phyloP scores from a whole-genome alignment of 2,797 vertebrate species.

The Pampus argenteus region DNA sequence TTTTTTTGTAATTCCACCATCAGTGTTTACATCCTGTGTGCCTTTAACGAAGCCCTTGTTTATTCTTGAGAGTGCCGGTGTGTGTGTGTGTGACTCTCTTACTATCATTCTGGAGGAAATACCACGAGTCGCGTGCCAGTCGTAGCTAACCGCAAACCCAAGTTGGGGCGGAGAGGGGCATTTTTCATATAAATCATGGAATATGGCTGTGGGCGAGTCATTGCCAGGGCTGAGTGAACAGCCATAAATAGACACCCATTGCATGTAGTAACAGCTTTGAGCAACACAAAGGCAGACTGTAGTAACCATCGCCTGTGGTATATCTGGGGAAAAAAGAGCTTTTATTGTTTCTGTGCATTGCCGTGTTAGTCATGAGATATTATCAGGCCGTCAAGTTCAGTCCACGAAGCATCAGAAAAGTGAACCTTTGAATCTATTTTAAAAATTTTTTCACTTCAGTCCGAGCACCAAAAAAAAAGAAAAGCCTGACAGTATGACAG shows the following conservation, averaged over 20 bases:
- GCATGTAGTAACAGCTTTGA: slow-evolving; percentile 75
- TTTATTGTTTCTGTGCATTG: slow-evolving; percentile 53
- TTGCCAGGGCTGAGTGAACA: slow-evolving; percentile 62
- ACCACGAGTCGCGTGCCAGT: slow-evolving; percentile 79
- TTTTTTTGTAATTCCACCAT: slow-evolving; percentile 54
- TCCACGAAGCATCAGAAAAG: slow-evolving; percentile 20
- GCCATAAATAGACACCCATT: slow-evolving; percentile 74
- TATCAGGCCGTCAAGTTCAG: slow-evolving; percentile 43
- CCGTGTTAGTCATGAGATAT: slow-evolving; percentile 60
- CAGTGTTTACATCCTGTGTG: slow-evolving; percentile 70
- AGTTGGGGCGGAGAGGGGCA: slow-evolving; percentile 74
- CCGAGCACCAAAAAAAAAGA: slow-evolving; percentile 10
- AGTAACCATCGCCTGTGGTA: slow-evolving; percentile 56
- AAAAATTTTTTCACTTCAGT: slow-evolving; percentile 32
- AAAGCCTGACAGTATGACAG: slow-evolving; percentile 25
- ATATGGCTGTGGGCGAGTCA: slow-evolving; percentile 72
- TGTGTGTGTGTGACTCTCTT: slow-evolving; percentile 72
- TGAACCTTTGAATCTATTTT: slow-evolving; percentile 17
- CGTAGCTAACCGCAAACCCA: slow-evolving; percentile 75
- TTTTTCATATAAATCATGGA: slow-evolving; percentile 82
- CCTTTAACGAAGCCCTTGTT: slow-evolving; percentile 63
- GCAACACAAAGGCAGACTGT: slow-evolving; percentile 77
- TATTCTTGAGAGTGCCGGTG: slow-evolving; percentile 62
- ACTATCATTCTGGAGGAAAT: slow-evolving; percentile 79
- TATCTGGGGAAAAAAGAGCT: slow-evolving; percentile 40